Evolutionary conservation across 2,797 vertebrate genomes (phyloP), one percentile per base, ranked within the genome.

Genomic region (Myoxocephalus aenaeus): DNA sequence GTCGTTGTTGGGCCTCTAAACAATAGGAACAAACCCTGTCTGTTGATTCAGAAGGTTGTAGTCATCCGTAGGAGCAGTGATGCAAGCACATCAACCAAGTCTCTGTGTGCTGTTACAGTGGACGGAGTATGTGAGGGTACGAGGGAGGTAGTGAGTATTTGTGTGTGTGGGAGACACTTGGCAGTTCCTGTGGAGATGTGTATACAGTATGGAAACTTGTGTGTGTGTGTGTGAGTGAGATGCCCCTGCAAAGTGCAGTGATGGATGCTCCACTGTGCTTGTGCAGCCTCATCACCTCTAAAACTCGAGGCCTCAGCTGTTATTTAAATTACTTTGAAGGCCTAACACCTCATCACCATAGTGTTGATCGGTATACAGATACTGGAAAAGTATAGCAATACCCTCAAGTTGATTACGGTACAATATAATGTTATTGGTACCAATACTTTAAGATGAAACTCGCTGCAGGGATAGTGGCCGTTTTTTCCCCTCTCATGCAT

Each of bases 41-140:
- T 70, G 42, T 70, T 59, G 40, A 75, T 66, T 63, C 65, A 67
- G 63, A 75, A 62, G 48, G 56, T 40, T 79, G 77, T 32, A 68
- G 64, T 70, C 78, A 68, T 74, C 54, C 36, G 51, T 46, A 44
- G 72, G 54, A 79, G 58, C 65, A 73, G 57, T 73, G 59, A 70
- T 75, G 76, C 70, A 54, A 56, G 46, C 34, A 51, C 70, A 67
- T 83, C 56, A 71, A 65, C 51, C 4, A 46, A 44, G 38, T 64
- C 68, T 68, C 48, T 77, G 46, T 73, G 36, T 53, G 25, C 72
- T 15, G 70, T 29, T 36, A 75, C 75, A 66, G 62, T 66, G 42
- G 50, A 44, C 17, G 4, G 42, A 67, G 50, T 73, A 48, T 82
- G 36, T 69, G 20, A 64, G 46, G 53, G 14, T 70, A 57, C 1